Evolutionary conservation across 1,140 invertebrate species (phyloP), one percentile per base, ranked within the genome.

Genomic region (Homalodisca vitripennis): DNA sequence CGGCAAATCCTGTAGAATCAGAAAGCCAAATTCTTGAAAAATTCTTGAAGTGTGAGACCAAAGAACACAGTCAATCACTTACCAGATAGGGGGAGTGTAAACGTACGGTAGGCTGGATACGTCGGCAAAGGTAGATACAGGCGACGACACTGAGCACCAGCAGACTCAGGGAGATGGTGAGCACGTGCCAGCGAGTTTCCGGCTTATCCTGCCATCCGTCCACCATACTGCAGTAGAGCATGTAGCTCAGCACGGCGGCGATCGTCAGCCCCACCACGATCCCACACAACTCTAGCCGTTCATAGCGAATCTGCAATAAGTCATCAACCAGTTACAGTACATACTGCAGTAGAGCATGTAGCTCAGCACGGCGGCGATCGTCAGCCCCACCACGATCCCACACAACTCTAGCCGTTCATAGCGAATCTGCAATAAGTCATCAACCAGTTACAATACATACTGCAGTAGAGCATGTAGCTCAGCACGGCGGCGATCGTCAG

Each of bases 301-400:
- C 55, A 60, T 27, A 60, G 26, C 55, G 55, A 60, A 13, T 22
- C 55, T 60, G 55, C 55, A 60, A 60, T n/a, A n/a, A n/a, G n/a
- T n/a, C n/a, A n/a, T n/a, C n/a, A n/a, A n/a, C n/a, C n/a, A n/a
- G n/a, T n/a, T n/a, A n/a, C n/a, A n/a, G n/a, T n/a, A n/a, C 55
- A 60, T 60, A 26, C 55, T 60, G 55, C 14, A 26, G 55, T 60
- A 60, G 24, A 60, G 55, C 27, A 27, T 10, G 27, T 30, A 60
- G 27, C 55, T 30, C 55, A 60, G 55, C 55, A 60, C 24, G 3
- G 13, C 14, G 27, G 55, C 27, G 3, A 60, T 10, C 6, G 10
- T 30, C 55, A 60, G 55, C 24, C 26, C 27, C 24, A 27, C 26
- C 3, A 60, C 2, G 1, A 60, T 60, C 3, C 22, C 55, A 60